Evolutionary conservation across 2,113 vertebrate genomes (phyloP), one percentile per base, ranked within the genome.

Genomic region (Mesembrinibis cayennensis): DNA sequence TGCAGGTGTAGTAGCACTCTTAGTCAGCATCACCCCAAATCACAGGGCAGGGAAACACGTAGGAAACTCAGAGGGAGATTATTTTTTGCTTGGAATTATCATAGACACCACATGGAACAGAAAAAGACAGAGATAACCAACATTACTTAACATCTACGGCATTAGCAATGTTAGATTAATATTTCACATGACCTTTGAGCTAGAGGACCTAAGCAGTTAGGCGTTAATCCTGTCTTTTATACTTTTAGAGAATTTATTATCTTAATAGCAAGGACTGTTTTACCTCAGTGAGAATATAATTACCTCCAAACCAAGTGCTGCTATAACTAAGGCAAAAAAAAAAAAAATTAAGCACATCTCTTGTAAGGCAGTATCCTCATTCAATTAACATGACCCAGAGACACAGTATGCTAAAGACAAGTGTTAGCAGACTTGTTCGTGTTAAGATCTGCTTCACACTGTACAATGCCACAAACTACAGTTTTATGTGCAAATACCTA

Each of bases 11-110:
- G 42, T 88, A 71, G 42, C 36, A 34, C 38, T 93, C 89, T 97
- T 92, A 97, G 92, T 97, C 87, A 93, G 91, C 82, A 77, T 20
- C 89, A 66, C 63, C 59, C 38, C 71, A 73, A 91, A 67, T 50
- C 79, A 66, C 42, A 73, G 34, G 26, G 47, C 80, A 91, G 56
- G 29, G 40, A 87, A 91, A 85, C 72, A 63, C 0, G 0, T 0
- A 70, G n/a, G 52, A 73, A 86, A 87, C 59, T 73, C 70, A 30
- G 50, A 76, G 52, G 36, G 42, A 73, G 42, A 18, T 80, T 26
- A 65, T n/a, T 69, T 91, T 71, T 76, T 20, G 38, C 56, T 85
- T 58, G 45, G 56, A 83, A 47, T 59, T 88, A n/a, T 17, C 49
- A 26, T 0, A 87, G 40, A 56, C 11, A 32, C 16, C 0, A 0